Conservation (phyloP, 2,797 vertebrate species). For the Coilia nasus region DNA sequence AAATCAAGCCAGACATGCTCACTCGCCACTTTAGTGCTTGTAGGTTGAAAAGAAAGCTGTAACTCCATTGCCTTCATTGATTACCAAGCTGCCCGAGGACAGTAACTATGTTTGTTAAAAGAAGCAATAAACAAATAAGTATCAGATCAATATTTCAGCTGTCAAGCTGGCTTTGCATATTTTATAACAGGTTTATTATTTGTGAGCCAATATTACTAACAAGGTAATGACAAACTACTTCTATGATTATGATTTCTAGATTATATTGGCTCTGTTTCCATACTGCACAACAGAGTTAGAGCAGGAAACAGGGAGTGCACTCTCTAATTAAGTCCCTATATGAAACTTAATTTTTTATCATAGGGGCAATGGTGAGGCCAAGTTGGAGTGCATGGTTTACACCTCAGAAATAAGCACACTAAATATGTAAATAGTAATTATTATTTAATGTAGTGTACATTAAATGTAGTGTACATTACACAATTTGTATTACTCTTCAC, state of each 20-base stretch:
- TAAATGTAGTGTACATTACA: too few species aligned
- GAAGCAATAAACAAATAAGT: neutral
- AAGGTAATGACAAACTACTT: neutral
- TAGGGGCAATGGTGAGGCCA: too few species aligned
- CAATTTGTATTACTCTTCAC: too few species aligned
- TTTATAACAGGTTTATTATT: neutral
- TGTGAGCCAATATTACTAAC: neutral
- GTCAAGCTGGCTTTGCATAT: neutral
- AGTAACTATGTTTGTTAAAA: neutral
- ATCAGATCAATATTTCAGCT: constrained; percentile 1
- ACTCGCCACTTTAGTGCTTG: constrained; percentile 54
- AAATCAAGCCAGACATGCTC: constrained; percentile 48
- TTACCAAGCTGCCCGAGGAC: neutral
- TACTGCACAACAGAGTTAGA: too few species aligned
- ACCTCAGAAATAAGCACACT: too few species aligned
- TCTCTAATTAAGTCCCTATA: too few species aligned
- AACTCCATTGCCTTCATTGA: neutral
- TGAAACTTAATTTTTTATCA: too few species aligned
- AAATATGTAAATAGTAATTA: too few species aligned
- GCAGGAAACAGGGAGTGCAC: too few species aligned
- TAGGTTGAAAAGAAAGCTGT: constrained; percentile 40
- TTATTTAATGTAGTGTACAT: too few species aligned
- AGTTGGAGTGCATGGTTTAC: too few species aligned
- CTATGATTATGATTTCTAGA: neutral
- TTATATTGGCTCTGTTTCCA: too few species aligned